Conservation (phyloP, 2,888 invertebrate genomes). For the Lochmaea capreae region DNA sequence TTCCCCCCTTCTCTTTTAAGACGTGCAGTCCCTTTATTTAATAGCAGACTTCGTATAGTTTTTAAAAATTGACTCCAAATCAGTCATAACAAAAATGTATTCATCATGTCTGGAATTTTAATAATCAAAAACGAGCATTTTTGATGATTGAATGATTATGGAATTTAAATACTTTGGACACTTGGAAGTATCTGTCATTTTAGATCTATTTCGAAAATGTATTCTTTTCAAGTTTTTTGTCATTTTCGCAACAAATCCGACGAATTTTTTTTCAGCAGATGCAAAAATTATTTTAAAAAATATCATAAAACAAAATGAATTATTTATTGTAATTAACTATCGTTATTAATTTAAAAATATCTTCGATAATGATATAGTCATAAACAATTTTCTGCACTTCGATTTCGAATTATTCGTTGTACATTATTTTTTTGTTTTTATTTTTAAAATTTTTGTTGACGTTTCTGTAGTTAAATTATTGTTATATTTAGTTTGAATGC, state of each 20-base stretch:
- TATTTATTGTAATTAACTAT: background rate
- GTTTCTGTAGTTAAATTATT: slow-evolving; percentile 54
- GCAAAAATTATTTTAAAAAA: background rate
- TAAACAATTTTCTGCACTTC: slow-evolving; percentile 29
- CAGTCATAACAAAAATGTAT: background rate
- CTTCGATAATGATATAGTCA: background rate
- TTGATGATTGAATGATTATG: background rate
- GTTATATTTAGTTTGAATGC: slow-evolving; percentile 53
- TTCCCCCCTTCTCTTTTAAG: too few species aligned
- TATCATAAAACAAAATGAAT: background rate
- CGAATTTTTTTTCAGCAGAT: too few species aligned
- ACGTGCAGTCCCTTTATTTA: too few species aligned
- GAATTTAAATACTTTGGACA: background rate
- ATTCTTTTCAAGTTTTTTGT: too few species aligned
- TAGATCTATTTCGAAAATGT: slow-evolving; percentile 1
- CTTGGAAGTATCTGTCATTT: slow-evolving; percentile 15
- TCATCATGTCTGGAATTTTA: background rate
- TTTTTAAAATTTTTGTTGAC: slow-evolving; percentile 47
- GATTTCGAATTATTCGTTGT: slow-evolving; percentile 33
- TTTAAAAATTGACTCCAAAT: background rate
- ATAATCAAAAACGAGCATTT: background rate
- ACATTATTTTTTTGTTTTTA: slow-evolving; percentile 41
- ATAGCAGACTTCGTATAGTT: too few species aligned
- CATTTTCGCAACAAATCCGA: too few species aligned
- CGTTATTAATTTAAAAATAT: background rate